Conservation (phyloP, 1,140 invertebrate species). For the Ceratitis capitata region DNA sequence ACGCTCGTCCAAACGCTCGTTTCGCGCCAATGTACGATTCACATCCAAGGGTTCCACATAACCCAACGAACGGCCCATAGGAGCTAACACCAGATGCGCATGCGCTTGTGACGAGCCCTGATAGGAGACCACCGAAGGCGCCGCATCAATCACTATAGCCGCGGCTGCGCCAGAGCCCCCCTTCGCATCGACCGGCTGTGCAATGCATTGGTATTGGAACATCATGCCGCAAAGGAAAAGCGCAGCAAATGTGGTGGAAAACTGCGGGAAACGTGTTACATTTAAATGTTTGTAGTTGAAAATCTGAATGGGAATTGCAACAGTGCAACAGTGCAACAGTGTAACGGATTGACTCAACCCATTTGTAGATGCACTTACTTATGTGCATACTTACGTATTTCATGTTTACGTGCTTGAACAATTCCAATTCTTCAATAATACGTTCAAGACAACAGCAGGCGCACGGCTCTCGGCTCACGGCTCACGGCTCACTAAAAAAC, state of each 20-base stretch:
- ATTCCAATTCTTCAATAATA: neutral
- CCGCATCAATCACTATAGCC: conserved; percentile 52
- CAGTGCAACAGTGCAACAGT: neutral
- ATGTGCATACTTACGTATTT: conserved; percentile 40
- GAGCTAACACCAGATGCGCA: conserved; percentile 58
- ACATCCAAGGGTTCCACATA: conserved; percentile 61
- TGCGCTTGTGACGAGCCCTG: conserved; percentile 59
- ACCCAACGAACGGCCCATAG: conserved; percentile 57
- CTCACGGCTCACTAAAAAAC: neutral
- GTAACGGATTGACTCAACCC: neutral
- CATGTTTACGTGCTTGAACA: neutral
- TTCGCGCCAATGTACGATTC: conserved; percentile 54
- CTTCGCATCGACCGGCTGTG: neutral
- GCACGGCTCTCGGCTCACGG: neutral
- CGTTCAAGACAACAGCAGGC: no score
- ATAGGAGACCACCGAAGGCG: conserved; percentile 60
- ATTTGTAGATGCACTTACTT: neutral
- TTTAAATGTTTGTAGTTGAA: neutral
- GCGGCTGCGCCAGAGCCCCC: neutral
- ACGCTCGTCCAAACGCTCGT: conserved; percentile 43
- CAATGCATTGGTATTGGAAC: neutral
- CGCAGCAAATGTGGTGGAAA: conserved; percentile 25
- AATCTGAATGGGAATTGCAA: conserved; percentile 6
- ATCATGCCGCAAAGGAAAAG: neutral
- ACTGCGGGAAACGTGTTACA: neutral